phyloP scores from a whole-genome alignment of 2,113 vertebrate species.

The Brachypteracias leptosomus region DNA sequence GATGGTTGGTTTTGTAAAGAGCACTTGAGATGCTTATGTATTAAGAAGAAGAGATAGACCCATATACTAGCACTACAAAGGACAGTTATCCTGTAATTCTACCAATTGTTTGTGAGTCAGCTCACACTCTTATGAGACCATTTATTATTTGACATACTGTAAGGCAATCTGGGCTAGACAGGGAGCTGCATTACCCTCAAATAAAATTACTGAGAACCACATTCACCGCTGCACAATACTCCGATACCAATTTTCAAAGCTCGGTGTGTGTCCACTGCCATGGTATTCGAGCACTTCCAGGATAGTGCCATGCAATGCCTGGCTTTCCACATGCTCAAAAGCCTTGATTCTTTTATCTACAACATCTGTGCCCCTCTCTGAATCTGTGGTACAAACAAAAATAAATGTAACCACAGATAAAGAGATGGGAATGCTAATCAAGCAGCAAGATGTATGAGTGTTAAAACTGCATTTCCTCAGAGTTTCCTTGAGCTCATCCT shows the following conservation, averaged over 20 bases:
- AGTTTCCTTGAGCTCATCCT: not conserved
- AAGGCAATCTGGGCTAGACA: not conserved
- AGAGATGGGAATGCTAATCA: not conserved
- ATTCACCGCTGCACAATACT: not conserved
- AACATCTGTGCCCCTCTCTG: not conserved
- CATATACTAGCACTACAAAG: not conserved
- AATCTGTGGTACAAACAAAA: not conserved
- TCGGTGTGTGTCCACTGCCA: not conserved
- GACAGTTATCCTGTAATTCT: not conserved
- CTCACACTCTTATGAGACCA: not conserved
- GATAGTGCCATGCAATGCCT: not conserved
- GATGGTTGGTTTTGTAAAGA: slow-evolving; percentile 3
- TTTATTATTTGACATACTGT: not conserved
- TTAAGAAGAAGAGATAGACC: not conserved
- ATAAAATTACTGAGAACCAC: not conserved
- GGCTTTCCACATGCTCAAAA: not conserved
- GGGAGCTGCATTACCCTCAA: not conserved
- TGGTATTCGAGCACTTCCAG: not conserved
- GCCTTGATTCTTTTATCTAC: not conserved
- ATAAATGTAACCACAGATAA: not conserved
- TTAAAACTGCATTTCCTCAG: not conserved
- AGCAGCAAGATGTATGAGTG: not conserved
- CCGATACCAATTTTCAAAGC: not conserved
- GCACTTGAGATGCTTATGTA: slow-evolving; percentile 16
- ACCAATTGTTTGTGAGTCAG: not conserved